These are phyloP conservation scores for Ceryle rudis DNA, from an alignment of 2,797 vertebrate species.

Conservation along the genomic window DNA sequence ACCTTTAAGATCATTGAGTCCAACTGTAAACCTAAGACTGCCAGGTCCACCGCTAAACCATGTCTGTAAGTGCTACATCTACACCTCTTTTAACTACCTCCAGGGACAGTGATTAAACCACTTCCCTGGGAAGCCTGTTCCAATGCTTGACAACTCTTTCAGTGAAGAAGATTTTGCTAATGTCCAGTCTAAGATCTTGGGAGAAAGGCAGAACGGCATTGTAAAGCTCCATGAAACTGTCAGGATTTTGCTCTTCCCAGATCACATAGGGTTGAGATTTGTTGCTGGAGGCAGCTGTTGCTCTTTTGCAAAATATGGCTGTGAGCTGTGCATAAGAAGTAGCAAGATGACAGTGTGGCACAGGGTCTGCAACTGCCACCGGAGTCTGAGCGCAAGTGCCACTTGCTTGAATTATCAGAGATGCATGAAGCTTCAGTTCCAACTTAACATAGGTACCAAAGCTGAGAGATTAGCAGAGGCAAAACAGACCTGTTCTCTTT, in stretches of 20 bases:
- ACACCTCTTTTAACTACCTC: not conserved
- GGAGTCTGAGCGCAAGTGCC: not conserved
- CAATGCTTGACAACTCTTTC: not conserved
- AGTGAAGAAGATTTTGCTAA: not conserved
- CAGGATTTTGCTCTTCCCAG: not conserved
- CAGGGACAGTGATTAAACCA: not conserved
- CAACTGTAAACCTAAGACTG: not conserved
- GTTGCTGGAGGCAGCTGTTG: not conserved
- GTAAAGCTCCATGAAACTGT: not conserved
- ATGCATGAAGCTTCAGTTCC: not conserved
- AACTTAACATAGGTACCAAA: not conserved
- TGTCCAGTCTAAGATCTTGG: not conserved
- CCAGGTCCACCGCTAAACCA: not conserved
- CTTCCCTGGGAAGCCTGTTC: not conserved
- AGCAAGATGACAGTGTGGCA: not conserved
- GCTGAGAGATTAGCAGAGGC: not conserved
- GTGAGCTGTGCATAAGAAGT: not conserved
- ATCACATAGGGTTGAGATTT: not conserved
- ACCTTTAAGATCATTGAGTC: not conserved
- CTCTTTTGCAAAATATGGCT: not conserved
- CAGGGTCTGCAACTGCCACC: not conserved
- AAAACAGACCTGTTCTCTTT: not conserved
- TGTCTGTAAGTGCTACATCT: not conserved
- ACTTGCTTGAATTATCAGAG: not conserved
- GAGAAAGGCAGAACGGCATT: not conserved